Percentiles rank a stretch among this genome's conserved stretches.
phyloP scores from a whole-genome alignment of 2,888 invertebrate genomes.

The Caenorhabditis imperialis region DNA sequence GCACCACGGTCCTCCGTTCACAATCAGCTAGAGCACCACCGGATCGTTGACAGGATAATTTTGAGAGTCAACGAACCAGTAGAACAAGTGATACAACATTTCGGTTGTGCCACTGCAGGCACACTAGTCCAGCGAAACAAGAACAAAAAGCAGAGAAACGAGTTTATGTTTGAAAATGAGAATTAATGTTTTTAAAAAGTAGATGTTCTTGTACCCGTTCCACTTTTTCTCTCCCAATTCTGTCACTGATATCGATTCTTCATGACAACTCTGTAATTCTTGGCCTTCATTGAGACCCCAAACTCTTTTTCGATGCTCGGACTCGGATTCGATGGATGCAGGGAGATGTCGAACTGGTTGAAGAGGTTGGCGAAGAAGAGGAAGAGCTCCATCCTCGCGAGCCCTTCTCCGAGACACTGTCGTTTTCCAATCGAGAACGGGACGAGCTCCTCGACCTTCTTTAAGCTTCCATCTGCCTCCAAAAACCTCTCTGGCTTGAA shows the following conservation, averaged over 20 bases:
- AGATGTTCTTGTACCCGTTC: no score
- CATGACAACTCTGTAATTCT: constrained; percentile 31
- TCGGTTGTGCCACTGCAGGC: constrained; percentile 36
- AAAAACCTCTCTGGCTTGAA: constrained; percentile 53
- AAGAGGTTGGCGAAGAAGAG: constrained; percentile 58
- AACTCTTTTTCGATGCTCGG: constrained; percentile 37
- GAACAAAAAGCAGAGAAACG: neutral
- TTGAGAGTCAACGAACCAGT: constrained; percentile 67
- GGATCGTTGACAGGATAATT: constrained; percentile 78
- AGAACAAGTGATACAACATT: constrained; percentile 57
- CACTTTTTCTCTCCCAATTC: no score
- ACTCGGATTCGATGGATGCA: constrained; percentile 20
- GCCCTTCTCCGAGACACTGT: constrained; percentile 62
- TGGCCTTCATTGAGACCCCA: constrained; percentile 50
- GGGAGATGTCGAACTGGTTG: constrained; percentile 49
- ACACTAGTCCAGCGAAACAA: constrained; percentile 5
- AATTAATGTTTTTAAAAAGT: no score
- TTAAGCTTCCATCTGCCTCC: constrained; percentile 32
- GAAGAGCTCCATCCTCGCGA: constrained; percentile 60
- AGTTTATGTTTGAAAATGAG: no score
- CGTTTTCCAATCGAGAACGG: constrained; percentile 65
- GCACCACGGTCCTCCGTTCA: constrained; percentile 81
- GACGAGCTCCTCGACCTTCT: constrained; percentile 52
- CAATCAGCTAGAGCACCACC: constrained; percentile 78
- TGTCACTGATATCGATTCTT: constrained; percentile 27